Evolutionary conservation across 1,140 invertebrate genomes (phyloP).

Genomic region (Brachionus paranguensis): DNA sequence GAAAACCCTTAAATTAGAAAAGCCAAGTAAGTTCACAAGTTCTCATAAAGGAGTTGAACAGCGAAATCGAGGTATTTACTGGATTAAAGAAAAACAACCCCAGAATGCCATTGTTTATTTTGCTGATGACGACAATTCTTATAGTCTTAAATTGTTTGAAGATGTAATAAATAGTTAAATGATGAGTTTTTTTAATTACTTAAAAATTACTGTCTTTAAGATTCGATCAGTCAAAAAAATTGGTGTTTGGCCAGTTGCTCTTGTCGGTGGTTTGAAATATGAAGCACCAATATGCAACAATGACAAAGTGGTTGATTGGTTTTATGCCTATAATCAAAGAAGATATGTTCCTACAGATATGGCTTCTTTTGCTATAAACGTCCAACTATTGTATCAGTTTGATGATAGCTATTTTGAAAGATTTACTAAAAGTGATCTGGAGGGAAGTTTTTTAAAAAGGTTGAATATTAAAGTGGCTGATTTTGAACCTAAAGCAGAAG

Average conservation of each 20-base stretch:
- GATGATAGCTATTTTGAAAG: slow-evolving; percentile 20
- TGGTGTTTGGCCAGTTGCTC: slow-evolving; percentile 91
- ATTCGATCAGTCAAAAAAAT: slow-evolving; percentile 77
- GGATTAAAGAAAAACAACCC: slow-evolving; percentile 67
- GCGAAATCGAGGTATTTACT: slow-evolving; percentile 78
- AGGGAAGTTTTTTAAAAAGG: background rate
- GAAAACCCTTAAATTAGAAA: slow-evolving; percentile 63
- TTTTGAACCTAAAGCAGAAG: slow-evolving; percentile 8
- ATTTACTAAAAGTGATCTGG: background rate
- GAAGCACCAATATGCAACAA: slow-evolving; percentile 50
- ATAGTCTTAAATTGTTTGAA: slow-evolving; percentile 77
- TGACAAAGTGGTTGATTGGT: slow-evolving; percentile 60
- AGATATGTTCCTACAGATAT: slow-evolving; percentile 91
- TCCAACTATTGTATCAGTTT: slow-evolving; percentile 59
- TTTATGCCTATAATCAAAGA: slow-evolving; percentile 82
- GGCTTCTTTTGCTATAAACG: slow-evolving; percentile 92
- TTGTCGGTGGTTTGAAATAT: slow-evolving; percentile 62
- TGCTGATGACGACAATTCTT: slow-evolving; percentile 97
- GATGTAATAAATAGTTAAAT: slow-evolving; percentile 61
- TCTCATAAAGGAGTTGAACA: slow-evolving; percentile 91
- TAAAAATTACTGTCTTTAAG: slow-evolving; percentile 52
- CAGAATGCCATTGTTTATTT: slow-evolving; percentile 79
- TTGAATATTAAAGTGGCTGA: background rate
- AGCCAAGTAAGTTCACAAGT: slow-evolving; percentile 65
- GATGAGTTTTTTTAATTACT: too few relatives aligned